Percentiles rank a stretch among this genome's conserved stretches.
Evolutionary conservation across 2,113 vertebrate genomes (phyloP).

Genomic region (Corythaixoides concolor): DNA sequence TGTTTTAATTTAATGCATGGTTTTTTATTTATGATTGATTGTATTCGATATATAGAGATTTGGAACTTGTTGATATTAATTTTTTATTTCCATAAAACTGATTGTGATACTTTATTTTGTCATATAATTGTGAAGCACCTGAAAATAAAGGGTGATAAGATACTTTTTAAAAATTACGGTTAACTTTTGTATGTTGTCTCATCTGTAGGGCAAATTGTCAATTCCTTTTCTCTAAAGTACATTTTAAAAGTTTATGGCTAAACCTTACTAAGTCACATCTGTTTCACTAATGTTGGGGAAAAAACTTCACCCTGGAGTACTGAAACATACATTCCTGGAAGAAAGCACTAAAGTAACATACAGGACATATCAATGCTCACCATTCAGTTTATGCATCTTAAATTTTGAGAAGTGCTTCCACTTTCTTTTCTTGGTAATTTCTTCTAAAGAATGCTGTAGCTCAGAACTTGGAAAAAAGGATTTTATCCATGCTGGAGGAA

Average conservation of each 20-base stretch:
- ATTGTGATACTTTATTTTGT: constrained; percentile 49
- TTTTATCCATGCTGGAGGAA: background rate
- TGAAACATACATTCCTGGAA: background rate
- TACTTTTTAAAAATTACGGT: background rate
- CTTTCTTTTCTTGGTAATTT: background rate
- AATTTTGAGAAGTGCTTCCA: background rate
- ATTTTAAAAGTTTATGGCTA: background rate
- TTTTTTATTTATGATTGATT: background rate
- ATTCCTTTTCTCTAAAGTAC: background rate
- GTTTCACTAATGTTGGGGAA: background rate
- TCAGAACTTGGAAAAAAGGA: background rate
- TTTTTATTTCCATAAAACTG: constrained; percentile 6
- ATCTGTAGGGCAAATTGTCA: background rate
- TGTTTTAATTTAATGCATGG: constrained; percentile 5
- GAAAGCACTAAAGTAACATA: background rate
- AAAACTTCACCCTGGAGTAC: background rate
- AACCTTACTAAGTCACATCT: background rate
- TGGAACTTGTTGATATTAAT: background rate
- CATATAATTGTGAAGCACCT: background rate
- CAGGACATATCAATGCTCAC: background rate
- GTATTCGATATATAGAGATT: background rate
- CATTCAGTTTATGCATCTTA: background rate
- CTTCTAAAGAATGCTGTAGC: background rate
- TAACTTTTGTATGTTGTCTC: background rate
- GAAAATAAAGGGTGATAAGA: constrained; percentile 39